A percentile compares a stretch with the other conserved stretches of the same genome.
These are phyloP conservation scores for Drosophila novamexicana DNA, from an alignment of 1,140 invertebrate species.

Conservation along the genomic window DNA sequence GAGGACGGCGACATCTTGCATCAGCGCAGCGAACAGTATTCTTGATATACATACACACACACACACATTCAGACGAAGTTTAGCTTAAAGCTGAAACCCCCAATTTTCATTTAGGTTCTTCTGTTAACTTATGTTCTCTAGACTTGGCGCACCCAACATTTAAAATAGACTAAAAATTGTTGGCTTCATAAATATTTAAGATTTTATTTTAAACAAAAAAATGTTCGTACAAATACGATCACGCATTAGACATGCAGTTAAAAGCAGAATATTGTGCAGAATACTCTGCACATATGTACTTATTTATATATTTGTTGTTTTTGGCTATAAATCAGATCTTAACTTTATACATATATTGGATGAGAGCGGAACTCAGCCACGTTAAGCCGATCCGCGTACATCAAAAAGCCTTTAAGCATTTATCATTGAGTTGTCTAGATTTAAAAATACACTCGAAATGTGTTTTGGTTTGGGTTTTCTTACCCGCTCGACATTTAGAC, in stretches of 20 bases:
- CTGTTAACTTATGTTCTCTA: too few species aligned
- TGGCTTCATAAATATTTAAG: constrained; percentile 48
- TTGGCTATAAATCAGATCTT: constrained; percentile 32
- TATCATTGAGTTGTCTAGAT: constrained; percentile 22
- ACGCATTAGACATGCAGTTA: constrained; percentile 29
- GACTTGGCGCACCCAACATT: neutral
- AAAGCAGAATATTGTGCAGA: constrained; percentile 29
- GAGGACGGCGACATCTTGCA: too few species aligned
- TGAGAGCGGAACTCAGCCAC: neutral
- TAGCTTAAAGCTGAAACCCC: too few species aligned
- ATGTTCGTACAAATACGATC: constrained; percentile 45
- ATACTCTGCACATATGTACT: constrained; percentile 13
- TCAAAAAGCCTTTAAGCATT: constrained; percentile 30
- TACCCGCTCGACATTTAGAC: constrained; percentile 22
- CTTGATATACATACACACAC: too few species aligned
- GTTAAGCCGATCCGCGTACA: constrained; percentile 23
- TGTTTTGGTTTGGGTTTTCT: neutral
- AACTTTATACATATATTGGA: constrained; percentile 20
- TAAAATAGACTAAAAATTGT: neutral
- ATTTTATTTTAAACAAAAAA: constrained; percentile 52
- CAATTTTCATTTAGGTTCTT: too few species aligned
- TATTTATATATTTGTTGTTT: constrained; percentile 6
- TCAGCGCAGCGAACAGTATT: too few species aligned
- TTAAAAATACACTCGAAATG: neutral
- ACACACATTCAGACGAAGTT: too few species aligned